These are phyloP conservation scores for Urocyon cinereoargenteus DNA, from an alignment of 2,797 vertebrate species.

Conservation along the genomic window DNA sequence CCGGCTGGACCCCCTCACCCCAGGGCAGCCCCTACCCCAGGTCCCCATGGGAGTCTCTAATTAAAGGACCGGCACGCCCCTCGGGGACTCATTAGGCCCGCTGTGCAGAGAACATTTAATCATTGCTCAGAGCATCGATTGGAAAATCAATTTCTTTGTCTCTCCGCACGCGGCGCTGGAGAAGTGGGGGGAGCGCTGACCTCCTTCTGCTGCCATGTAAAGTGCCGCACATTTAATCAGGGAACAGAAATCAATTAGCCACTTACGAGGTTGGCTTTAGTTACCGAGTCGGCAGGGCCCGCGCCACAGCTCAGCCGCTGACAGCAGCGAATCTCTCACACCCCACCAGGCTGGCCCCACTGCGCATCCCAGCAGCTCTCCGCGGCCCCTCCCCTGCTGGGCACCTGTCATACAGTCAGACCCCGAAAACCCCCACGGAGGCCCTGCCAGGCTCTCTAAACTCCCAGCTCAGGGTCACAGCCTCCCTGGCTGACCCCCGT, in stretches of 20 bases:
- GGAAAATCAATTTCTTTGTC: slow-evolving; percentile 88
- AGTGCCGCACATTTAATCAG: slow-evolving; percentile 86
- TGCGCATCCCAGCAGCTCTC: not conserved
- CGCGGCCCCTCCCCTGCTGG: not conserved
- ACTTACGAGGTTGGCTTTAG: slow-evolving; percentile 85
- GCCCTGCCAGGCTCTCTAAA: not conserved
- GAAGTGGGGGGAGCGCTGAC: slow-evolving; percentile 76
- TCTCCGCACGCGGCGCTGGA: slow-evolving; percentile 75
- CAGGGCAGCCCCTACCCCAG: slow-evolving; percentile 43
- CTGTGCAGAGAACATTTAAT: slow-evolving; percentile 87
- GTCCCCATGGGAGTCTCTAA: slow-evolving; percentile 80
- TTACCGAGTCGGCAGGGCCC: slow-evolving; percentile 73
- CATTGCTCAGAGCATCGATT: slow-evolving; percentile 87
- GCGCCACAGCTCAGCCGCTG: slow-evolving; percentile 35
- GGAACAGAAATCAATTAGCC: slow-evolving; percentile 88
- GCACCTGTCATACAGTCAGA: not conserved
- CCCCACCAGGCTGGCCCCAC: not conserved
- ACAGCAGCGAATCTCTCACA: not conserved
- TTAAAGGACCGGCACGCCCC: slow-evolving; percentile 84
- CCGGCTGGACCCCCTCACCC: slow-evolving; percentile 15
- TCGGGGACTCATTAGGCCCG: slow-evolving; percentile 86
- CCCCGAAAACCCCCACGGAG: not conserved
- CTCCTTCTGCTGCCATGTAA: slow-evolving; percentile 85
- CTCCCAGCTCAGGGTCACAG: not conserved
- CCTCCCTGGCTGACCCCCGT: not conserved